Conservation (phyloP, 2,888 invertebrate species). For the Mellilla xanthometata region DNA sequence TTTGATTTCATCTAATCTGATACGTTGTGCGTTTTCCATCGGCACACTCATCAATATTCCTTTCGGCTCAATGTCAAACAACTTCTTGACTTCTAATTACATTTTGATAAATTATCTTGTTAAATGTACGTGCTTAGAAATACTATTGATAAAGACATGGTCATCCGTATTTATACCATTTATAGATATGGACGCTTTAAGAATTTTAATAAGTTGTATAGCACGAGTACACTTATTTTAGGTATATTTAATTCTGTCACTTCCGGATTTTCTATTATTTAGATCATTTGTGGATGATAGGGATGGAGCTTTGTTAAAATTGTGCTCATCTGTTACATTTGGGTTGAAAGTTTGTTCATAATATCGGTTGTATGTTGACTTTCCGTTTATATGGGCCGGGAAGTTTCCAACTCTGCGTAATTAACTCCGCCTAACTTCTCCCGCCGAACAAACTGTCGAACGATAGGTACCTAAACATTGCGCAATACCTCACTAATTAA, state of each 20-base stretch:
- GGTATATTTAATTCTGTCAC: slow-evolving; percentile 28
- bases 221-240: slow-evolving; percentile 22
- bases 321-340: slow-evolving; percentile 15
- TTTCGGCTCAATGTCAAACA: slow-evolving; percentile 10
- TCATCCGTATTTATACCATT: slow-evolving; percentile 35
- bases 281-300: slow-evolving; percentile 6
- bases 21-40: slow-evolving; percentile 24
- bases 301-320: slow-evolving; percentile 24
- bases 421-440: slow-evolving; percentile 43
- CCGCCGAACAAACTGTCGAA: slow-evolving; percentile 46
- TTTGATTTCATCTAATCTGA: slow-evolving; percentile 23
- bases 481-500: slow-evolving; percentile 58
- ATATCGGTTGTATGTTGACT: slow-evolving; percentile 41
- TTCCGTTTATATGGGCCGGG: slow-evolving; percentile 40
- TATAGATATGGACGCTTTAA: slow-evolving; percentile 37
- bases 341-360: slow-evolving; percentile 36
- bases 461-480: slow-evolving; percentile 49
- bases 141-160: slow-evolving; percentile 30
- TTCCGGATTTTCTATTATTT: not conserved
- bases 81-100: slow-evolving; percentile 14
- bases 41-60: slow-evolving; percentile 12
- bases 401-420: slow-evolving; percentile 47
- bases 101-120: slow-evolving; percentile 12
- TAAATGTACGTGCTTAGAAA: slow-evolving; percentile 29
- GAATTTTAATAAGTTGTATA: slow-evolving; percentile 36